These are phyloP conservation scores for Ligdia adustata DNA, from an alignment of 2,888 invertebrate genomes.

Conservation along the genomic window DNA sequence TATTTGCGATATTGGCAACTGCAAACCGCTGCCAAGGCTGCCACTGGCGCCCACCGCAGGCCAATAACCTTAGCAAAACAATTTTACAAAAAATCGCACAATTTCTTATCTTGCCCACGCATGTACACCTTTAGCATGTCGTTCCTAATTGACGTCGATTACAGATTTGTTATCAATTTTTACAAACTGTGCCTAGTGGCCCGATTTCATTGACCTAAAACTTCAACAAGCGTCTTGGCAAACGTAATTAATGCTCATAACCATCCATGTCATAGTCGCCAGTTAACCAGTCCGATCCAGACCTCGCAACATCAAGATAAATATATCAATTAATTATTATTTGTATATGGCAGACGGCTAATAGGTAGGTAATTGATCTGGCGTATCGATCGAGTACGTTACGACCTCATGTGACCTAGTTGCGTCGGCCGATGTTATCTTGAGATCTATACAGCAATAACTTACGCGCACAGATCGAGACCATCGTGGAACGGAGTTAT, in stretches of 20 bases:
- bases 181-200: conserved; percentile 11
- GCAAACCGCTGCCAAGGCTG: conserved; percentile 68
- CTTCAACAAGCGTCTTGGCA: conserved; percentile 12
- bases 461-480: conserved; percentile 40
- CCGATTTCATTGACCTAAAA: conserved; percentile 20
- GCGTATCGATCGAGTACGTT: conserved; percentile 45
- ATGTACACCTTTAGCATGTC: background rate
- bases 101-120: conserved; percentile 11
- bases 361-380: conserved; percentile 47
- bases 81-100: conserved; percentile 23
- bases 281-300: conserved; percentile 12
- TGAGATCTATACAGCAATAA: conserved; percentile 55
- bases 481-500: conserved; percentile 28
- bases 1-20: conserved; percentile 82
- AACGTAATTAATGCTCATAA: conserved; percentile 6
- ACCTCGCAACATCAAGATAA: conserved; percentile 25
- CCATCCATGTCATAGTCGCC: background rate
- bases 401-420: conserved; percentile 57
- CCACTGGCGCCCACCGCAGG: conserved; percentile 62
- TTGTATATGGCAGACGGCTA: conserved; percentile 34
- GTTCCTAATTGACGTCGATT: conserved; percentile 14
- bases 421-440: conserved; percentile 57
- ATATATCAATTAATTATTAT: conserved; percentile 36
- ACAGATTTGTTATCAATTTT: conserved; percentile 14
- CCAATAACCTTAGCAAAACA: conserved; percentile 60